Conservation (phyloP, 1,140 invertebrate genomes). For the Cydia amplana region DNA sequence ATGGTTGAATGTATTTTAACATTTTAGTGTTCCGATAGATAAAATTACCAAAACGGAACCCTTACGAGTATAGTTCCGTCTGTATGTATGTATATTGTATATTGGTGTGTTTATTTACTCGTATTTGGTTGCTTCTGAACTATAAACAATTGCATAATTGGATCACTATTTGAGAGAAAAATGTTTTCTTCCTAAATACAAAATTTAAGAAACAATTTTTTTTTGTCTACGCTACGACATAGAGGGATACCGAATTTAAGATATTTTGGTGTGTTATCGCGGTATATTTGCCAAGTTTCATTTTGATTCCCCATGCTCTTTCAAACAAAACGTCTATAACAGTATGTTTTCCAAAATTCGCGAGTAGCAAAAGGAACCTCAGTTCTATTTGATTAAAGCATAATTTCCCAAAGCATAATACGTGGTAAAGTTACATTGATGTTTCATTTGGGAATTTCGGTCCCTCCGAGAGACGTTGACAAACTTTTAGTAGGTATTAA, state of each 20-base stretch:
- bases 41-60: too few relatives aligned
- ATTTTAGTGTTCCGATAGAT: too few relatives aligned
- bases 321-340: background rate
- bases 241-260: background rate
- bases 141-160: too few relatives aligned
- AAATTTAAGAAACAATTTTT: background rate
- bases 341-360: background rate
- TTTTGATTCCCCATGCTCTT: background rate
- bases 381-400: background rate
- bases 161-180: too few relatives aligned
- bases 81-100: too few relatives aligned
- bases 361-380: background rate
- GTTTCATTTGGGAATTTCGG: slow-evolving; percentile 15
- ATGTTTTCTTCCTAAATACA: too few relatives aligned
- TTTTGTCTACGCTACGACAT: background rate
- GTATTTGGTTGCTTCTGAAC: too few relatives aligned
- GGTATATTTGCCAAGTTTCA: background rate
- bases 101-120: too few relatives aligned
- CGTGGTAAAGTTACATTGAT: background rate
- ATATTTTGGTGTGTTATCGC: slow-evolving; percentile 10
- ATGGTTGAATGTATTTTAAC: too few relatives aligned
- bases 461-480: slow-evolving; percentile 3
- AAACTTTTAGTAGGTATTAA: slow-evolving; percentile 17
- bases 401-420: background rate
- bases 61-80: too few relatives aligned